phyloP scores from a whole-genome alignment of 2,113 vertebrate species.

The Thomomys bottae region DNA sequence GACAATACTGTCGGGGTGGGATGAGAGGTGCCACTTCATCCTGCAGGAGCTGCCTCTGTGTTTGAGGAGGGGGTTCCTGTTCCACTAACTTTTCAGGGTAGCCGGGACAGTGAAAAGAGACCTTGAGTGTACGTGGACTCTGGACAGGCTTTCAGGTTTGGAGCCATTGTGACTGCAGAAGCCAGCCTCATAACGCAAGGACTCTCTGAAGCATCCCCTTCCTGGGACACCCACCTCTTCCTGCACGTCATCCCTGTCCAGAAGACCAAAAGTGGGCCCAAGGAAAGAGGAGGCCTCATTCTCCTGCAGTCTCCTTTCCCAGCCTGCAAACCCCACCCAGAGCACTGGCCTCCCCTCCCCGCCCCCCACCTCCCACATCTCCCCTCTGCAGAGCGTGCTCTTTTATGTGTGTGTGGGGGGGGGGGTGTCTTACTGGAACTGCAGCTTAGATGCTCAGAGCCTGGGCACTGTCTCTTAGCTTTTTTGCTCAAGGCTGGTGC shows the following conservation, averaged over 20 bases:
- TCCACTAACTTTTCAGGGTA: background rate
- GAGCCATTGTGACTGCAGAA: background rate
- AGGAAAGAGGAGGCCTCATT: background rate
- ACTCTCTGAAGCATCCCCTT: background rate
- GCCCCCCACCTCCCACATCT: background rate
- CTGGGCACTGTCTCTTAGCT: no score
- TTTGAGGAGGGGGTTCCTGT: slow-evolving; percentile 19
- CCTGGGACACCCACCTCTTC: background rate
- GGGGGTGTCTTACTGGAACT: no score
- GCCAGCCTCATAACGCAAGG: background rate
- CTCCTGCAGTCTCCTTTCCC: background rate
- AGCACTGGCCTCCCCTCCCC: background rate
- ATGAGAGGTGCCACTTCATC: background rate
- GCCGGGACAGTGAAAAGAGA: background rate
- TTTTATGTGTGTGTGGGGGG: background rate
- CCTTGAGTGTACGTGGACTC: background rate
- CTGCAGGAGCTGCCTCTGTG: background rate
- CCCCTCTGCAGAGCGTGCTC: background rate
- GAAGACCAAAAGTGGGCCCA: background rate
- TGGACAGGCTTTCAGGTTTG: background rate
- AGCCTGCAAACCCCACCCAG: fast-evolving
- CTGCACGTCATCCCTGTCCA: background rate
- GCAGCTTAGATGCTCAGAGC: no score
- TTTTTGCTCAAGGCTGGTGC: no score
- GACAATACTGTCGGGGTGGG: background rate